phyloP scores from a whole-genome alignment of 2,797 vertebrate species.

The Spatula versicolor region DNA sequence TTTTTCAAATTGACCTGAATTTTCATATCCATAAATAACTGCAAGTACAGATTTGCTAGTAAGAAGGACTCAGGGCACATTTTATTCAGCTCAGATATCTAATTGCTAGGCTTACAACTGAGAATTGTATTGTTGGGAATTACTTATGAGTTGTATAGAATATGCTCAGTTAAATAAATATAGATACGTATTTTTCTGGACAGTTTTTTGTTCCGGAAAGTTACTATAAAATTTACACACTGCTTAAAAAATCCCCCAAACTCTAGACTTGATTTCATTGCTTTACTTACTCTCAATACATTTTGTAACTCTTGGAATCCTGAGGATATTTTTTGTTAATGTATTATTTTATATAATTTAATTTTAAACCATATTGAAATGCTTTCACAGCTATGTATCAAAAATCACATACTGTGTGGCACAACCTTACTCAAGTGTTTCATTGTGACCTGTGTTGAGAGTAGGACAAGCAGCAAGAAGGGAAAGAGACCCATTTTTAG shows the following conservation, averaged over 20 bases:
- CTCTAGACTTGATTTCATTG: background rate
- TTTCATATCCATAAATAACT: background rate
- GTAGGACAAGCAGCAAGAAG: background rate
- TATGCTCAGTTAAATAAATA: background rate
- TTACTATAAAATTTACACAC: background rate
- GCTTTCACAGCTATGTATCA: background rate
- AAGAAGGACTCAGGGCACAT: background rate
- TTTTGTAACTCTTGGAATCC: background rate
- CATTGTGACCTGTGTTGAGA: background rate
- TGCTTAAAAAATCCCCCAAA: background rate
- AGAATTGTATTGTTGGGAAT: background rate
- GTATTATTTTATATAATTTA: background rate
- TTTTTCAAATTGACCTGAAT: constrained; percentile 9
- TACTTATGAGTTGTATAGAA: background rate
- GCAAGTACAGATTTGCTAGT: background rate
- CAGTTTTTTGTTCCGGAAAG: background rate
- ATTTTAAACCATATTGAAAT: background rate
- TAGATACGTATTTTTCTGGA: background rate
- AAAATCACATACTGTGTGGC: background rate
- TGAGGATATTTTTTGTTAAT: background rate
- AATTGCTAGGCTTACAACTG: background rate
- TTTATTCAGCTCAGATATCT: background rate
- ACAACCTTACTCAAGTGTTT: background rate
- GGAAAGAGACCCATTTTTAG: background rate
- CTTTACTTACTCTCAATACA: background rate